Percentiles rank a stretch among this genome's conserved stretches.
Conservation (phyloP, 1,140 invertebrate genomes). For the Riptortus pedestris region DNA sequence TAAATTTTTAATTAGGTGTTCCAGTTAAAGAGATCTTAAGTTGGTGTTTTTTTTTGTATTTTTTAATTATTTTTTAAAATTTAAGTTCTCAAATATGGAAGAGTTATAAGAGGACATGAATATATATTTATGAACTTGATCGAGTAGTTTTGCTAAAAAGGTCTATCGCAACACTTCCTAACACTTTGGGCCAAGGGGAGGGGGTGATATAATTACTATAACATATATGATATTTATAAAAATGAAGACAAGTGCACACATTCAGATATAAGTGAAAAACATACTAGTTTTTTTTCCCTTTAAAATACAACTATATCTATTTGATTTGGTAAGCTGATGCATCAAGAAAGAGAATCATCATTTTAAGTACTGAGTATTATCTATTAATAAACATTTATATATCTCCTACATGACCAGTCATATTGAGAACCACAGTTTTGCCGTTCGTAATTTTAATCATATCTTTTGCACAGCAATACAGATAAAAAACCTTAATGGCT, state of each 20-base stretch:
- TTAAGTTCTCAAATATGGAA: slow-evolving; percentile 7
- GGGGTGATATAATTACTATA: slow-evolving; percentile 23
- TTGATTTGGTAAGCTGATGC: slow-evolving; percentile 20
- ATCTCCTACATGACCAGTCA: not conserved
- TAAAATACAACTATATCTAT: slow-evolving; percentile 20
- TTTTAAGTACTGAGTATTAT: not conserved
- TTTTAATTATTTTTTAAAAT: slow-evolving; percentile 16
- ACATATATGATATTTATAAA: slow-evolving; percentile 17
- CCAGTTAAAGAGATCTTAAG: slow-evolving; percentile 7
- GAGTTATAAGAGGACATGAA: slow-evolving; percentile 1
- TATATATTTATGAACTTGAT: slow-evolving; percentile 1
- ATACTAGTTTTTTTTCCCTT: slow-evolving; percentile 12
- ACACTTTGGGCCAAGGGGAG: slow-evolving; percentile 27
- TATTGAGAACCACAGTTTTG: slow-evolving; percentile 16
- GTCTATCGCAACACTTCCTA: slow-evolving; percentile 22
- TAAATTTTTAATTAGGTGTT: slow-evolving; percentile 10
- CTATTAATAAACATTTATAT: not conserved
- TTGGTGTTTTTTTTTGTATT: slow-evolving; percentile 11
- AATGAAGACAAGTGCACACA: slow-evolving; percentile 24
- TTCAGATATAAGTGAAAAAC: slow-evolving; percentile 26
- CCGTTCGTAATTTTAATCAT: no score
- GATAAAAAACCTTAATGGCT: not conserved
- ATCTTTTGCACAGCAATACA: not conserved
- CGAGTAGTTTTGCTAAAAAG: slow-evolving; percentile 2
- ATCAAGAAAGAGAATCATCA: slow-evolving; percentile 1